Conservation (phyloP, 1,140 invertebrate genomes). For the Lanistes nyassanus region DNA sequence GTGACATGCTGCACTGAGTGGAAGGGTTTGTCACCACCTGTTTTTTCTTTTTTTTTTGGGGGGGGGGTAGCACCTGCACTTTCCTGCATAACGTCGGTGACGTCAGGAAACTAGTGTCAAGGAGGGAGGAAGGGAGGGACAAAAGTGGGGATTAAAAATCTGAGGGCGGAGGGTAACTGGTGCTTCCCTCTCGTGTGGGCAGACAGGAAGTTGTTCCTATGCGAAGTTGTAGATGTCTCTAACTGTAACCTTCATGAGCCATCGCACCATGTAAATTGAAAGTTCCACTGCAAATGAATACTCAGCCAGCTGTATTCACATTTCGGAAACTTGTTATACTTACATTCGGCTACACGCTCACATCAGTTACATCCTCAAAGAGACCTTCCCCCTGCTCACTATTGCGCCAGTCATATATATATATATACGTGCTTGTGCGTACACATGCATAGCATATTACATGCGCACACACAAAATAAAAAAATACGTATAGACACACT, state of each 20-base stretch:
- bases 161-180: background rate
- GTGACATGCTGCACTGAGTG: no score
- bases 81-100: no score
- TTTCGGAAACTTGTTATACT: no score
- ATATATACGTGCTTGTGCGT: no score
- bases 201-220: background rate
- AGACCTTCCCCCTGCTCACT: background rate
- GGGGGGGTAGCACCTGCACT: no score
- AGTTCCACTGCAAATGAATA: no score
- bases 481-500: background rate
- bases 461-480: conserved; percentile 8
- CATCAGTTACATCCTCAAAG: background rate
- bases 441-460: background rate
- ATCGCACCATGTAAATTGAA: no score
- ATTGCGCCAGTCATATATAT: background rate
- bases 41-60: no score
- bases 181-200: background rate
- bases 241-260: no score
- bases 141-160: background rate
- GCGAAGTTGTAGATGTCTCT: background rate
- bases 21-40: no score
- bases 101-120: background rate
- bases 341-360: no score
- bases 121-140: background rate
- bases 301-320: no score